A percentile compares a stretch with the other conserved stretches of the same genome.
These are phyloP conservation scores for Philonicus albiceps DNA, from an alignment of 2,888 invertebrate genomes.

Conservation along the genomic window DNA sequence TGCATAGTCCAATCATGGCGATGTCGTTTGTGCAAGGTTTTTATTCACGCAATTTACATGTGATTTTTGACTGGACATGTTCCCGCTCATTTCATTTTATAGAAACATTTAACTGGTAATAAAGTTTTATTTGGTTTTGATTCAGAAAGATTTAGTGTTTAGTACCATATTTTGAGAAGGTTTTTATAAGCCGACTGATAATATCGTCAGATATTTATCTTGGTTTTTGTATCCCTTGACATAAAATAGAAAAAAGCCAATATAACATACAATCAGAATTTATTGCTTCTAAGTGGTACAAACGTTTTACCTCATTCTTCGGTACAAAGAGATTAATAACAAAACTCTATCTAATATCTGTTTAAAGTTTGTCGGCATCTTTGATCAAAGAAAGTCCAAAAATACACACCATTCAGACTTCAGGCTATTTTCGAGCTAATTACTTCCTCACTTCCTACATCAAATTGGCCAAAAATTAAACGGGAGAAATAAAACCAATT, in stretches of 20 bases:
- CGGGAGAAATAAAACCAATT: neutral
- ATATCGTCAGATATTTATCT: too few relatives aligned
- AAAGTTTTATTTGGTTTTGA: neutral
- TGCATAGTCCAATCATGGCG: neutral
- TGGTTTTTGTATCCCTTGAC: too few relatives aligned
- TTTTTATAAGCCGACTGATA: too few relatives aligned
- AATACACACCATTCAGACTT: neutral
- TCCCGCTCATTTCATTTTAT: neutral
- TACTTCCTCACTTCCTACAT: neutral
- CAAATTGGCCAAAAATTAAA: neutral
- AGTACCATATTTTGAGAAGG: neutral
- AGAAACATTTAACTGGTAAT: neutral
- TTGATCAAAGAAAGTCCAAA: neutral
- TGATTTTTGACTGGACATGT: neutral
- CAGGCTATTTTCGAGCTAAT: neutral
- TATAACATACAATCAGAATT: too few relatives aligned
- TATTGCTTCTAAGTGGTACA: too few relatives aligned
- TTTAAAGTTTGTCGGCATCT: neutral
- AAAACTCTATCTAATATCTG: neutral
- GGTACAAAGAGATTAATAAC: neutral
- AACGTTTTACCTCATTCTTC: neutral
- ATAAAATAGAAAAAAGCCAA: too few relatives aligned
- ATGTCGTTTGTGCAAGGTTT: neutral
- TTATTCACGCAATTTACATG: neutral
- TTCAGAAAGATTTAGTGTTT: neutral